Evolutionary conservation across 2,113 vertebrate species (phyloP).

Genomic region (Pseudorectes ferrugineus): DNA sequence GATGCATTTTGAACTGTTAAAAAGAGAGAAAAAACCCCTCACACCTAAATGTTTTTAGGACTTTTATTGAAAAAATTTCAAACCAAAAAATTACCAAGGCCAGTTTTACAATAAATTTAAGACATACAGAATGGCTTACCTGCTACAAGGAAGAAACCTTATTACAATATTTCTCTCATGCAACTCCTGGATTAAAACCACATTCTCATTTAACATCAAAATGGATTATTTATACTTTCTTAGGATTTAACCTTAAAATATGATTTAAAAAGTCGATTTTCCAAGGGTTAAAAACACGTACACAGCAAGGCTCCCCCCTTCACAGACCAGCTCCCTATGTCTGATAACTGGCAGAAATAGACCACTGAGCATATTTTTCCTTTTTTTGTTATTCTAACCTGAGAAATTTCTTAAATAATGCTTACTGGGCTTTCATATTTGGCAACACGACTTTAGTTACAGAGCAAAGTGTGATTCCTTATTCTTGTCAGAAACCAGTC

Average conservation of each 20-base stretch:
- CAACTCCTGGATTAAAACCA: neutral
- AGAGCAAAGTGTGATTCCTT: neutral
- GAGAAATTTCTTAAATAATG: neutral
- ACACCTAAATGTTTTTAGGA: neutral
- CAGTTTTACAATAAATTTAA: conserved; percentile 3
- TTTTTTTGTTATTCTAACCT: neutral
- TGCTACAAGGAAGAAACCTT: neutral
- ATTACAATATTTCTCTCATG: neutral
- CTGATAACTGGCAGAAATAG: neutral
- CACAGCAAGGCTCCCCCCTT: neutral
- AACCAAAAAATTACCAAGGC: neutral
- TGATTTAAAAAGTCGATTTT: neutral
- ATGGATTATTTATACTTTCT: neutral
- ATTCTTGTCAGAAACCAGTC: neutral
- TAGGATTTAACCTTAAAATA: neutral
- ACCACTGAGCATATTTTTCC: neutral
- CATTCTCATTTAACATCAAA: neutral
- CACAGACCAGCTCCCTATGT: neutral
- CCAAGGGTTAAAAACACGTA: neutral
- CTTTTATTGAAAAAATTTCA: conserved; percentile 49
- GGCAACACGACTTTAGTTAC: neutral
- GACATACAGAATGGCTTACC: neutral
- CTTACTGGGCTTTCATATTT: neutral
- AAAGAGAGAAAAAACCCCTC: neutral
- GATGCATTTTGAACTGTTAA: neutral